A percentile compares a stretch with the other conserved stretches of the same genome.
Conservation (phyloP, 2,888 invertebrate species). For the Mechanitis mazaeus region DNA sequence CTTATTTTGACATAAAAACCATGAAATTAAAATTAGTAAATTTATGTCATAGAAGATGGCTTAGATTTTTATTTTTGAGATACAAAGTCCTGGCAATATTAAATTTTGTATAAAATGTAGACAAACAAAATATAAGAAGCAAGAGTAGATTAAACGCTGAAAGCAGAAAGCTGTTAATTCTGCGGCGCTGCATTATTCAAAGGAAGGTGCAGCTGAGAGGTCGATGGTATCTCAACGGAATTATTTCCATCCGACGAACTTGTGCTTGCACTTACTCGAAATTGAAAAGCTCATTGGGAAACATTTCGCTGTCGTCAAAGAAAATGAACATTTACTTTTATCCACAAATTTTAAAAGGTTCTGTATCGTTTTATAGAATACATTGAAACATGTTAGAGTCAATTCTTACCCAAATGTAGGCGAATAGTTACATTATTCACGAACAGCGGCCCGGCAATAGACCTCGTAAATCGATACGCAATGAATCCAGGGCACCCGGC, state of each 20-base stretch:
- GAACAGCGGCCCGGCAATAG: constrained; percentile 11
- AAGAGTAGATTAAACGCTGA: constrained; percentile 19
- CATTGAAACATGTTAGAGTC: not conserved
- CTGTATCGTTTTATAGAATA: not conserved
- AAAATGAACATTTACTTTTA: too few species aligned
- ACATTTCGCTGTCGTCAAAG: constrained; percentile 10
- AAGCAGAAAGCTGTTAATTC: constrained; percentile 16
- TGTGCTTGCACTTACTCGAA: constrained; percentile 30
- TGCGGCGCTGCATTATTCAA: constrained; percentile 54
- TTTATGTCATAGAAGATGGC: too few species aligned
- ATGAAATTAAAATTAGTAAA: too few species aligned
- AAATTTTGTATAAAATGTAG: not conserved
- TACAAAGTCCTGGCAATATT: too few species aligned
- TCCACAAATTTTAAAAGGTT: not conserved
- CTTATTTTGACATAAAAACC: too few species aligned
- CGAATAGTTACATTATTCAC: not conserved
- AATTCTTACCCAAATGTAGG: not conserved
- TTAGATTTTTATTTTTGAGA: too few species aligned
- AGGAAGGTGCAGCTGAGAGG: constrained; percentile 48
- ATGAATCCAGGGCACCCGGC: constrained; percentile 31
- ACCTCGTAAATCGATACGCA: constrained; percentile 27
- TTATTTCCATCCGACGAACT: constrained; percentile 28
- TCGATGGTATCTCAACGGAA: constrained; percentile 37
- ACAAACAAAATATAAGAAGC: not conserved
- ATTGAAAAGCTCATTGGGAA: constrained; percentile 20